Base-by-base conservation (phyloP, 1,140 invertebrate genomes). In the Drosophila quadrilineata region DNA sequence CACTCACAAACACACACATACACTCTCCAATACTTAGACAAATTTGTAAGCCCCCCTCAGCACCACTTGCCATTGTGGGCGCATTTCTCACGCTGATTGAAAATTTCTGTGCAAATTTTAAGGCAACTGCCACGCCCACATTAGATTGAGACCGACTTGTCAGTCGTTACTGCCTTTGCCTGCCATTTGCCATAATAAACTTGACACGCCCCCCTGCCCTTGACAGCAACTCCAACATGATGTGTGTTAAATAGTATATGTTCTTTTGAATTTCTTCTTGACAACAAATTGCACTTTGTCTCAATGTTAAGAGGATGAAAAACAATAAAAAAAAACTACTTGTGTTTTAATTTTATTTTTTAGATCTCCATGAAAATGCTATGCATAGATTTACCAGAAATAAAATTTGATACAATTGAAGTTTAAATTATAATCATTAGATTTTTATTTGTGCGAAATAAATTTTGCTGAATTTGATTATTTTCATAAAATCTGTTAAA, bases 221-320 rank as follows among this genome's bases (percentile, higher is more conserved):
- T 6, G 6, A 17, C 8, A 8, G 4, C 14, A 19, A 2, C 5
- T 28, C 8, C 22, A 14, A 28, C 45, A 60, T 48, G 17, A 12
- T 36, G 52, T 62, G 24, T 76, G 63, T 68, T 53, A 73, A 70
- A 73, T 84, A n/a, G n/a, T n/a, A 56, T 70, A 73, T 82, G 59
- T 73, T 45, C 69, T 73, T 69, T 82, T 73, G 73, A 64, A 76
- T 62, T 82, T 76, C 69, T 72, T 66, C 68, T 72, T 76, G 77
- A 84, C 76, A 84, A 66, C 77, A 84, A 82, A 84, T 65, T 84
- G 76, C 76, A 82, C 77, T 82, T 82, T 82, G 72, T 57, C 68
- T 45, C 38, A 50, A n/a, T 19, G 41, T 36, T 54, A 79, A 43
- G 45, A 65, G 53, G 49, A 71, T 46, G 0, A 50, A 45, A 6